These are phyloP conservation scores for Drosophila mulleri DNA, from an alignment of 2,888 invertebrate genomes.

Conservation along the genomic window DNA sequence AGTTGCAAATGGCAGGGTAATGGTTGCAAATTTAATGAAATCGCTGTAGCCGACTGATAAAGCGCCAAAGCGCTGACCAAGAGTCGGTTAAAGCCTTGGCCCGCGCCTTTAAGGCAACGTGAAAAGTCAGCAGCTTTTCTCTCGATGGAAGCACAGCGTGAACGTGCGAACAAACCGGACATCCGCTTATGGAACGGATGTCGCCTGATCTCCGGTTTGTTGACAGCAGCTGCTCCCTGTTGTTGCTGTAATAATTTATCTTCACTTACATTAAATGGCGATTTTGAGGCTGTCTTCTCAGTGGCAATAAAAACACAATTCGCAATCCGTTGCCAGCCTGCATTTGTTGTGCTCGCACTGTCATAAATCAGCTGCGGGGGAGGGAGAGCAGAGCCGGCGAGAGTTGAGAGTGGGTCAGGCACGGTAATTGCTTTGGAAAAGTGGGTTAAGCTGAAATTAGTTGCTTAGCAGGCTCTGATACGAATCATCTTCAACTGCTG, in stretches of 20 bases:
- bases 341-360: constrained; percentile 49
- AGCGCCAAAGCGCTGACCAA: no score
- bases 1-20: constrained; percentile 7
- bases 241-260: constrained; percentile 67
- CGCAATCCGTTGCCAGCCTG: constrained; percentile 45
- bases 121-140: constrained; percentile 14
- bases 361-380: constrained; percentile 63
- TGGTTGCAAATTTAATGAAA: constrained; percentile 21
- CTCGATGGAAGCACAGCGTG: constrained; percentile 56
- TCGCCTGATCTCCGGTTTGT: constrained; percentile 75
- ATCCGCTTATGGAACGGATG: constrained; percentile 75
- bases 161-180: constrained; percentile 78
- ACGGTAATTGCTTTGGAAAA: constrained; percentile 72
- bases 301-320: constrained; percentile 59
- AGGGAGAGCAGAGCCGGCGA: background rate
- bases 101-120: constrained; percentile 23
- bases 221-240: constrained; percentile 54
- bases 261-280: constrained; percentile 69
- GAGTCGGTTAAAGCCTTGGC: background rate
- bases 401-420: constrained; percentile 33
- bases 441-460: constrained; percentile 79
- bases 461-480: constrained; percentile 58
- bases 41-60: background rate
- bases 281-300: constrained; percentile 50
- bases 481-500: constrained; percentile 50